Evolutionary conservation across 2,797 vertebrate genomes (phyloP).

Genomic region (Numenius phaeopus): DNA sequence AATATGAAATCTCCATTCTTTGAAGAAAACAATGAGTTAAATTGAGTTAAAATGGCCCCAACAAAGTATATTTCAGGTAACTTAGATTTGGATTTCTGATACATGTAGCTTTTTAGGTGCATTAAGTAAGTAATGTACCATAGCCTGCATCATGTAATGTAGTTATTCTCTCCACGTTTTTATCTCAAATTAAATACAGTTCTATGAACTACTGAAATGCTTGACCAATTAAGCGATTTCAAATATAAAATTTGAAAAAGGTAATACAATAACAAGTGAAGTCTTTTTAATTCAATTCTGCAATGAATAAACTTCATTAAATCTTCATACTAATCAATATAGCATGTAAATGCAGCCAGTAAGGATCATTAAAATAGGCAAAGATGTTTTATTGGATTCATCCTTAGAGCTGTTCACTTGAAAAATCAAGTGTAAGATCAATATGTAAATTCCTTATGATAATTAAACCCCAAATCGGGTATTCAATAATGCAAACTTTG

Average conservation of each 20-base stretch:
- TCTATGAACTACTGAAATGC: not conserved
- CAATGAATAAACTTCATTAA: not conserved
- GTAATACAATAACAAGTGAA: not conserved
- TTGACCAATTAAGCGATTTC: not conserved
- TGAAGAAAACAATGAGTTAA: not conserved
- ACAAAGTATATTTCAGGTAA: not conserved
- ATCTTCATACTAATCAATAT: not conserved
- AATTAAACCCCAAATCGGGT: constrained; percentile 1
- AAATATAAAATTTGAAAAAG: not conserved
- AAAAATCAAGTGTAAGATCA: not conserved
- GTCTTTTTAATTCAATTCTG: not conserved
- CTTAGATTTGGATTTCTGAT: not conserved
- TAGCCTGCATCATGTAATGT: not conserved
- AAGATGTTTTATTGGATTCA: not conserved
- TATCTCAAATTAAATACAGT: not conserved
- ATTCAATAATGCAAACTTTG: not conserved
- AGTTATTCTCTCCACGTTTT: not conserved
- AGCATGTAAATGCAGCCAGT: not conserved
- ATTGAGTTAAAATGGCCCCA: not conserved
- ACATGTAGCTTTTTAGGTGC: not conserved
- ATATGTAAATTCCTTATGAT: not conserved
- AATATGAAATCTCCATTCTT: not conserved
- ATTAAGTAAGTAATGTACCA: not conserved
- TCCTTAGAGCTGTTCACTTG: not conserved
- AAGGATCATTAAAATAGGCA: not conserved